Evolutionary conservation across 2,797 vertebrate genomes (phyloP), one percentile per base, ranked within the genome.

Genomic region (Tenualosa thibaudeaui): DNA sequence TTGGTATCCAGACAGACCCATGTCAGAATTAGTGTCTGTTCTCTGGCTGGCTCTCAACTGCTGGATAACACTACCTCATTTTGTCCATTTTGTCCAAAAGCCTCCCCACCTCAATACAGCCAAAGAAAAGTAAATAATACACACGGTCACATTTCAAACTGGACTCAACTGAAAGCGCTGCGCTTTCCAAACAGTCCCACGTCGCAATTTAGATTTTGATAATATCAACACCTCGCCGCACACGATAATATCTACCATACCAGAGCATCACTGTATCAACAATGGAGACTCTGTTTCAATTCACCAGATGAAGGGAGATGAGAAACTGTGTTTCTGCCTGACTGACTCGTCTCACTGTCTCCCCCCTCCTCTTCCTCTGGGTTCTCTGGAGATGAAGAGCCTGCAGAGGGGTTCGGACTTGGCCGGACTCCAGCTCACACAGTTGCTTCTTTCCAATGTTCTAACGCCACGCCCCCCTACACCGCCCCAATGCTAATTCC

Each of bases 341-440:
- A 13, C 82, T 84, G 86, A 89, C 88, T 88, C 87, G 40, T 82
- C 82, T 89, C 88, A 86, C 91, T 92, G 90, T 90, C 92, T 92
- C 91, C 86, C 86, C 82, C 58, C 82, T 85, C 83, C 86, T 84
- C 81, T 82, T 84, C 68, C 40, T 56, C 46, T 53, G 84, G 68
- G 81, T 81, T 84, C 87, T 89, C 89, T 89, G 88, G 91, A 94
- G 93, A 93, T 92, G 92, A 93, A 93, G 92, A 92, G 86, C 81
- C 88, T 93, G 87, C 89, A 92, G 92, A 87, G 91, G 90, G 91
- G 89, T 68, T 87, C 89, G 85, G 86, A 84, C 84, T 92, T 96
- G 95, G 95, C 93, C 88, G 81, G 26, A n/a, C 19, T 94, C 95
- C 95, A 96, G 92, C 62, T 88, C 87, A 89, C 93, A 95, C 95